Conservation (phyloP, 2,113 vertebrate genomes). For the Cephalopholis sonnerati region DNA sequence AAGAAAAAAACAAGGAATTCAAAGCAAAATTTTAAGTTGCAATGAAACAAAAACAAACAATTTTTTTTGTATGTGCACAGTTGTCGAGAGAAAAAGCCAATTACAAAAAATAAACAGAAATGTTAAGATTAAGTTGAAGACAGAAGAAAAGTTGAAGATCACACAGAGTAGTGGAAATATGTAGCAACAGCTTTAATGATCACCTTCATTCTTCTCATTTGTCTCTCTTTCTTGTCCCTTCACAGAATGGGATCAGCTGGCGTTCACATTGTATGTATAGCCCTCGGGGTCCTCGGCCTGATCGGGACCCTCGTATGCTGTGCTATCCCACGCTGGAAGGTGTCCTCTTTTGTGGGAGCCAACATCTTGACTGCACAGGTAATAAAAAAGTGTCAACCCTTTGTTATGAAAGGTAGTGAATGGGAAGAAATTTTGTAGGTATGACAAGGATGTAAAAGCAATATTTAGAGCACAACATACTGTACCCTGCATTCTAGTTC, state of each 20-base stretch:
- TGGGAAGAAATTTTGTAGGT: neutral
- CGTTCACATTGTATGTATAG: conserved; percentile 82
- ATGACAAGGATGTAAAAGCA: neutral
- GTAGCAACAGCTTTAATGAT: neutral
- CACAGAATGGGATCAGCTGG: conserved; percentile 81
- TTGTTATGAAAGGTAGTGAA: neutral
- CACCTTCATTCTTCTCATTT: neutral
- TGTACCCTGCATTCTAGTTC: neutral
- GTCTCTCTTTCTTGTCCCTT: neutral
- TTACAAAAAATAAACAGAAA: neutral
- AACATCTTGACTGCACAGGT: conserved; percentile 87
- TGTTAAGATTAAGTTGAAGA: neutral
- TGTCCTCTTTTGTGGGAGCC: conserved; percentile 79
- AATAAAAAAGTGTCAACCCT: conserved; percentile 5
- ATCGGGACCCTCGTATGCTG: conserved; percentile 81
- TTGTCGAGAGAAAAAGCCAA: neutral
- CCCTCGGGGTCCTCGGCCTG: conserved; percentile 81
- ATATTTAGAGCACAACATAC: neutral
- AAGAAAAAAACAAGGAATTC: neutral
- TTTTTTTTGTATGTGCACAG: neutral
- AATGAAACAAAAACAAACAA: neutral
- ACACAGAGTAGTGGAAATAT: neutral
- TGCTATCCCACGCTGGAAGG: conserved; percentile 81
- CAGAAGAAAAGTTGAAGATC: neutral
- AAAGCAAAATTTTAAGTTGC: neutral